phyloP scores from a whole-genome alignment of 2,888 invertebrate genomes.

The Adineta ricciae region DNA sequence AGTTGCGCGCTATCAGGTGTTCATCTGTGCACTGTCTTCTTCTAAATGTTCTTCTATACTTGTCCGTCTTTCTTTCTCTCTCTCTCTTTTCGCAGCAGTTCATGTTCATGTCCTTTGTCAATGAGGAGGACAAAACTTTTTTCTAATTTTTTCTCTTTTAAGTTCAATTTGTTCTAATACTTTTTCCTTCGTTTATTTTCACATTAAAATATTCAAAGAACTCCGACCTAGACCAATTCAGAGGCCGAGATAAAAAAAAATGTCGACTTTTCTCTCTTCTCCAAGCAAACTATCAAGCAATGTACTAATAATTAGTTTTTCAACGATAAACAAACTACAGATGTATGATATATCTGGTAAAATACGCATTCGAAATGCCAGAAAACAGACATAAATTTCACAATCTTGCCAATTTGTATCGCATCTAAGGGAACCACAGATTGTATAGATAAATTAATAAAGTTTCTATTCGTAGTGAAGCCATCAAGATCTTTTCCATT shows the following conservation, averaged over 20 bases:
- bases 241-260: neutral
- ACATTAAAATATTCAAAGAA: neutral
- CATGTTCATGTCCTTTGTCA: neutral
- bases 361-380: no score
- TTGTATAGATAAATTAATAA: no score
- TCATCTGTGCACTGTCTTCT: neutral
- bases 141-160: neutral
- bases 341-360: no score
- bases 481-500: no score
- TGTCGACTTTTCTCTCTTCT: no score
- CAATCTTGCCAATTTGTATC: no score
- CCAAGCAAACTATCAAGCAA: no score
- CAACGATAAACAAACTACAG: no score
- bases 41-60: neutral
- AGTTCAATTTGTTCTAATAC: neutral
- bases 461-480: no score
- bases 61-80: neutral
- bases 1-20: neutral
- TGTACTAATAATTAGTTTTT: no score
- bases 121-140: neutral
- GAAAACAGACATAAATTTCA: no score
- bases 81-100: neutral
- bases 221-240: neutral
- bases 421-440: no score
- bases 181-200: neutral